Evolutionary conservation across 2,888 invertebrate genomes (phyloP).

Genomic region (Tridacna crocea): DNA sequence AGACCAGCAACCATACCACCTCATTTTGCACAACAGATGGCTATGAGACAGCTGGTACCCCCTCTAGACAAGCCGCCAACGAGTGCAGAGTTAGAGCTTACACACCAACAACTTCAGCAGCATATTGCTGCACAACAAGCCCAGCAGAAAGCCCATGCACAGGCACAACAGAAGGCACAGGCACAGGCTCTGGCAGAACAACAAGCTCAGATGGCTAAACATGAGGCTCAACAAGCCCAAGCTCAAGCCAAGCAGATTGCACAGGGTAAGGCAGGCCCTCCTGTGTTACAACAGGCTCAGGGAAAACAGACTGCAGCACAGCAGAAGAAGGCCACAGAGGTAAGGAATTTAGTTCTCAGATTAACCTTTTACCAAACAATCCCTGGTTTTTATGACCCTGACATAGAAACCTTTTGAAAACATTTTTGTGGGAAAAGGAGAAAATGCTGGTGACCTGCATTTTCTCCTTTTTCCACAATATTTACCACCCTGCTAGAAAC

Average conservation of each 20-base stretch:
- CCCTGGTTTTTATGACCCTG: too few relatives aligned
- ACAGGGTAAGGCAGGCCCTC: conserved; percentile 11
- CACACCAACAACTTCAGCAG: conserved; percentile 70
- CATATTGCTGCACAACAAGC: conserved; percentile 63
- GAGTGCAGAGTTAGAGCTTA: conserved; percentile 52
- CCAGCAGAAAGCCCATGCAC: conserved; percentile 71
- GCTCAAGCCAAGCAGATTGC: conserved; percentile 37
- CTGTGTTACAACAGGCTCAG: background rate
- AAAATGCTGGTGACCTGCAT: too few relatives aligned
- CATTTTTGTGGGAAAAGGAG: too few relatives aligned
- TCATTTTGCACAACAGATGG: conserved; percentile 42
- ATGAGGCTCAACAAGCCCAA: conserved; percentile 44
- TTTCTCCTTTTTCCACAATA: too few relatives aligned
- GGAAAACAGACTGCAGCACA: conserved; percentile 25
- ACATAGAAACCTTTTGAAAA: too few relatives aligned
- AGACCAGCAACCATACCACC: conserved; percentile 48
- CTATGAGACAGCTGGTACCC: conserved; percentile 53
- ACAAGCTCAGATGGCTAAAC: conserved; percentile 76
- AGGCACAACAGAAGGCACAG: conserved; percentile 66
- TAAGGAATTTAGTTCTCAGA: background rate
- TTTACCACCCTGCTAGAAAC: too few relatives aligned
- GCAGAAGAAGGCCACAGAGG: conserved; percentile 25
- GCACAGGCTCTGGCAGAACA: conserved; percentile 52
- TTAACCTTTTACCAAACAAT: too few relatives aligned
- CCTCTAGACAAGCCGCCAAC: conserved; percentile 60